Percentiles rank a stretch among this genome's conserved stretches.
Conservation (phyloP, 2,888 invertebrate species). For the Pomacea canaliculata region DNA sequence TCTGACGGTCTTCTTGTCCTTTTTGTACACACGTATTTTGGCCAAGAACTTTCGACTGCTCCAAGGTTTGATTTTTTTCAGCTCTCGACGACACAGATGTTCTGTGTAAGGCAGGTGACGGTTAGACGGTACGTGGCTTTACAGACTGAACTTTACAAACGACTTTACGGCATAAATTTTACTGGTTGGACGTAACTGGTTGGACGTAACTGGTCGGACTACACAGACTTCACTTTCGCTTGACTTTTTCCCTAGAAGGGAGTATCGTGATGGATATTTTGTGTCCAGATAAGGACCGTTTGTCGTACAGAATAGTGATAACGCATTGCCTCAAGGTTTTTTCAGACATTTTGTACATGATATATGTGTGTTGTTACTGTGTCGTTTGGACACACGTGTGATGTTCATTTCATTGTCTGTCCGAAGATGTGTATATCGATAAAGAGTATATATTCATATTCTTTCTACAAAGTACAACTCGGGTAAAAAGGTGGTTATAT, state of each 20-base stretch:
- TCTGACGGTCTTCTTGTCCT: too few species aligned
- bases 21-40: too few species aligned
- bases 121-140: too few species aligned
- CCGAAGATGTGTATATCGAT: constrained; percentile 25
- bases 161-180: too few species aligned
- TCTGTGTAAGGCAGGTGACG: too few species aligned
- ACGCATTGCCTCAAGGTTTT: constrained; percentile 2
- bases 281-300: not conserved
- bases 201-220: too few species aligned
- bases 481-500: constrained; percentile 37
- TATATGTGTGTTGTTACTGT: not conserved
- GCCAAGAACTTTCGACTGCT: not conserved
- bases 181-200: too few species aligned
- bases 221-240: too few species aligned
- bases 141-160: too few species aligned
- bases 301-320: constrained; percentile 1
- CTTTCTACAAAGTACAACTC: constrained; percentile 36
- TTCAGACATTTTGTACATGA: not conserved
- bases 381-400: not conserved
- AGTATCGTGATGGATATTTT: too few species aligned
- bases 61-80: not conserved
- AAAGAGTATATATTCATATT: constrained; percentile 41
- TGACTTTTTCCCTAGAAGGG: too few species aligned
- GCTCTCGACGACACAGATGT: not conserved
- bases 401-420: not conserved